These are phyloP conservation scores for Pitta sordida DNA, from an alignment of 2,113 vertebrate genomes.

Conservation along the genomic window DNA sequence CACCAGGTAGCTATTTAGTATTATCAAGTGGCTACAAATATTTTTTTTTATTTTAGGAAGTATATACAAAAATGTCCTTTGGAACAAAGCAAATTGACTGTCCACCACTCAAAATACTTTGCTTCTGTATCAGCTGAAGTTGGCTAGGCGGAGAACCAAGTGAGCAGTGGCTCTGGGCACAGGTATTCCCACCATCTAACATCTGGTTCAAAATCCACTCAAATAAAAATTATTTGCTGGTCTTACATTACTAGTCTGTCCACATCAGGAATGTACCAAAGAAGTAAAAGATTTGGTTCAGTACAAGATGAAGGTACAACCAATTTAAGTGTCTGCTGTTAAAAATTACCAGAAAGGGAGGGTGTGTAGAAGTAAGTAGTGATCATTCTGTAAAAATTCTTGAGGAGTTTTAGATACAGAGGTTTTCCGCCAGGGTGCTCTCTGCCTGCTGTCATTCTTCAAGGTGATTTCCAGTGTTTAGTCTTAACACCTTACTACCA, in stretches of 20 bases:
- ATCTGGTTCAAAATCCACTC: not conserved
- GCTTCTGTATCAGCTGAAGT: not conserved
- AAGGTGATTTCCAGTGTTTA: not conserved
- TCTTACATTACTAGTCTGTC: not conserved
- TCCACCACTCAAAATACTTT: not conserved
- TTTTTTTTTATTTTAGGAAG: not conserved
- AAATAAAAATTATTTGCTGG: not conserved
- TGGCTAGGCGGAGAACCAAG: not conserved
- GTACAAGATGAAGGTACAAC: not conserved
- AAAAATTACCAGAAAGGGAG: not conserved
- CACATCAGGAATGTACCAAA: not conserved
- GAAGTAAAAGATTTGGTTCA: not conserved
- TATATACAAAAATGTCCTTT: not conserved
- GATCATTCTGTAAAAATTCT: not conserved
- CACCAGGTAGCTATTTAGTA: not conserved
- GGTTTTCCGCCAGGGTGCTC: not conserved
- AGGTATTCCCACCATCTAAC: not conserved
- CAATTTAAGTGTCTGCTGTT: not conserved
- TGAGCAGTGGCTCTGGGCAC: not conserved
- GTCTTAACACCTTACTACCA: not conserved
- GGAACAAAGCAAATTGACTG: not conserved
- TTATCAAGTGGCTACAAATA: not conserved
- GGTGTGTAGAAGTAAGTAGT: accelerated
- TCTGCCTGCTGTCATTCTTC: not conserved
- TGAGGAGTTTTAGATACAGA: not conserved